Percentiles rank a stretch among this genome's conserved stretches.
phyloP scores from a whole-genome alignment of 2,888 invertebrate species.

The Caenorhabditis doughertyi region DNA sequence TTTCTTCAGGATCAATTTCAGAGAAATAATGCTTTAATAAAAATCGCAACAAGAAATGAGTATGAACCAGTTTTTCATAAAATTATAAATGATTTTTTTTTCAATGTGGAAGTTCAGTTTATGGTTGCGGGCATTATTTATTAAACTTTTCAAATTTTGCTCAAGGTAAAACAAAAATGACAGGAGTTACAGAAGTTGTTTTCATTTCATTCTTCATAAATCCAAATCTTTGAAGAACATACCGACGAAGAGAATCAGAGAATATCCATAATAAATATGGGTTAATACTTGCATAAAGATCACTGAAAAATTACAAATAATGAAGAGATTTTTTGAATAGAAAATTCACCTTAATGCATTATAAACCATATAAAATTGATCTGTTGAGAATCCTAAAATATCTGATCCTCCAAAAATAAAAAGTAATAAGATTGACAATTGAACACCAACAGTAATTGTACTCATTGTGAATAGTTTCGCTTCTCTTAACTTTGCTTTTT shows the following conservation, averaged over 20 bases:
- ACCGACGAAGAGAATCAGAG: slow-evolving; percentile 47
- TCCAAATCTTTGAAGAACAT: slow-evolving; percentile 35
- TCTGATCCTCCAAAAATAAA: slow-evolving; percentile 48
- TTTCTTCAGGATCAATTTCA: neutral
- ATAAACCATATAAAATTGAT: slow-evolving; percentile 57
- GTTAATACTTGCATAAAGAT: slow-evolving; percentile 57
- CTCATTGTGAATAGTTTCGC: slow-evolving; percentile 52
- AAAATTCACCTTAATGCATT: slow-evolving; percentile 50
- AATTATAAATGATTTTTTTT: neutral
- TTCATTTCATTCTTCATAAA: slow-evolving; percentile 21
- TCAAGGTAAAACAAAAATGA: slow-evolving; percentile 36
- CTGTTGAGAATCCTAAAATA: slow-evolving; percentile 45
- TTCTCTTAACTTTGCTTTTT: slow-evolving; percentile 27
- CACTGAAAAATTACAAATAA: slow-evolving; percentile 53
- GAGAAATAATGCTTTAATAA: neutral
- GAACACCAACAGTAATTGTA: slow-evolving; percentile 52
- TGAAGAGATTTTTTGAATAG: no score
- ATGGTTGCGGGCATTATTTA: neutral
- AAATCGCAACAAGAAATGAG: neutral
- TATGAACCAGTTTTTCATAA: neutral
- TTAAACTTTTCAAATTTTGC: neutral
- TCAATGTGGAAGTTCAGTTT: neutral
- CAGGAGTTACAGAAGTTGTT: slow-evolving; percentile 24
- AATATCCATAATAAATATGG: slow-evolving; percentile 60
- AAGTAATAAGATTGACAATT: slow-evolving; percentile 34